phyloP scores from a whole-genome alignment of 2,797 vertebrate species.

The Sebastes matsubarae region DNA sequence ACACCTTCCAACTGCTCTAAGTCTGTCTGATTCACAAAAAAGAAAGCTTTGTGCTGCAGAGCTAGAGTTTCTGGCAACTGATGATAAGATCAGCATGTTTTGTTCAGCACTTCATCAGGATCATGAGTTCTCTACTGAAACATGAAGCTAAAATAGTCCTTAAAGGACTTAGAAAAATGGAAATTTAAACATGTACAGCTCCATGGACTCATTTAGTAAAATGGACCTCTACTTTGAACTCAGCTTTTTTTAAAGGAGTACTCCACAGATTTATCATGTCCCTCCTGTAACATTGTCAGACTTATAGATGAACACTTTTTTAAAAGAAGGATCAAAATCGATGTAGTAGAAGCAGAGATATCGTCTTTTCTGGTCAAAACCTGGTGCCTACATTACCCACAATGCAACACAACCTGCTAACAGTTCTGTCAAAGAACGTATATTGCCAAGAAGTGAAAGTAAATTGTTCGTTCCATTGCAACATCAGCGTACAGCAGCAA shows the following conservation, averaged over 20 bases:
- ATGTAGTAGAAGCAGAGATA: not conserved
- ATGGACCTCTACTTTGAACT: not conserved
- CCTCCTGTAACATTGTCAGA: not conserved
- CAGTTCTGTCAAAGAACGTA: too few relatives aligned
- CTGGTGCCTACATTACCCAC: not conserved
- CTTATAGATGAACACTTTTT: not conserved
- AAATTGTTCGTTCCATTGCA: too few relatives aligned
- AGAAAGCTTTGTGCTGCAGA: not conserved
- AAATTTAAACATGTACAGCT: not conserved
- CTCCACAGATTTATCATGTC: not conserved
- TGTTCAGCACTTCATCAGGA: not conserved
- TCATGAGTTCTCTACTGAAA: not conserved
- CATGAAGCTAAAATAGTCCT: not conserved
- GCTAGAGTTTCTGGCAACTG: not conserved
- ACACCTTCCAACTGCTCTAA: not conserved
- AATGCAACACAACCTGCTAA: not conserved
- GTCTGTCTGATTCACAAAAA: not conserved
- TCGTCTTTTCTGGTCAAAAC: not conserved
- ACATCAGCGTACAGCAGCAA: too few relatives aligned
- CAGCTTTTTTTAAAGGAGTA: not conserved
- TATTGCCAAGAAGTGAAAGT: too few relatives aligned
- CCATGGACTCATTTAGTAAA: not conserved
- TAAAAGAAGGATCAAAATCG: not conserved
- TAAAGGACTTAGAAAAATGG: too few relatives aligned
- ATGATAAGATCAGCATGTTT: not conserved